phyloP scores from a whole-genome alignment of 2,888 invertebrate species.

The Gibbula magus region DNA sequence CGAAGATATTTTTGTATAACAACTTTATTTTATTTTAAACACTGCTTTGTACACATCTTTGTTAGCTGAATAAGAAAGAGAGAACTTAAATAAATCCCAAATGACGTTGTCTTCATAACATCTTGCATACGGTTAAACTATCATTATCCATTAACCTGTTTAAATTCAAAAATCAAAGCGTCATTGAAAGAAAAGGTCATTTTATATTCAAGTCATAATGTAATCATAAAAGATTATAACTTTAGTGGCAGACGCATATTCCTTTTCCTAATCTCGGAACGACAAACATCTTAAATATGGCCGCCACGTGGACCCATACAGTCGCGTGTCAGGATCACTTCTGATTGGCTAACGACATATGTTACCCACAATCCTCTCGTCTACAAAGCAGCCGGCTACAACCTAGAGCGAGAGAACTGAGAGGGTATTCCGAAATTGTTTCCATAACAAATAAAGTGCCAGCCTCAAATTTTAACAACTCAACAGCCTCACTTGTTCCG shows the following conservation, averaged over 20 bases:
- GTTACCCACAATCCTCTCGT: conserved; percentile 1
- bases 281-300: background rate
- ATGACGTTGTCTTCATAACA: no score
- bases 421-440: background rate
- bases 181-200: no score
- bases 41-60: no score
- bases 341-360: background rate
- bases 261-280: background rate
- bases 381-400: background rate
- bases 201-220: no score
- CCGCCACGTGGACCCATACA: background rate
- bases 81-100: no score
- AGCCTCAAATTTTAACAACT: conserved; percentile 1
- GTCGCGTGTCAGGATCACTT: background rate
- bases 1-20: no score
- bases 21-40: no score
- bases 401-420: background rate
- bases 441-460: background rate
- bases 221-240: no score
- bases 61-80: no score
- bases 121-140: no score
- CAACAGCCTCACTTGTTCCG: background rate
- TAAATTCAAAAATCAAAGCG: no score
- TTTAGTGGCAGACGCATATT: background rate
- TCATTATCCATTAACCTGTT: no score